Evolutionary conservation across 2,113 vertebrate species (phyloP).

Genomic region (Tamias sibiricus): DNA sequence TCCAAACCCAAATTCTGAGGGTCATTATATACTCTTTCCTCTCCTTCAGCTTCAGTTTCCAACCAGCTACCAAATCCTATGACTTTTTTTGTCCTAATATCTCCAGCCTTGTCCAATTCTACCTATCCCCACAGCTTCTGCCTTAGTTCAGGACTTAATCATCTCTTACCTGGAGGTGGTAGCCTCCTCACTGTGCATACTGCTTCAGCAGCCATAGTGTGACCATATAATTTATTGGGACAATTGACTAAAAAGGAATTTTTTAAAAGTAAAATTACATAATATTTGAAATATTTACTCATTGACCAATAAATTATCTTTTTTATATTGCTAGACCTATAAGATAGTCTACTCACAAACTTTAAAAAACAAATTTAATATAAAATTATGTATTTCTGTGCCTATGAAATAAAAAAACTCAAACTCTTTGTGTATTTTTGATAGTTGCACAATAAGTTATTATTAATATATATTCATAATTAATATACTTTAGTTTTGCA

Average conservation of each 20-base stretch:
- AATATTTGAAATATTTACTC: neutral
- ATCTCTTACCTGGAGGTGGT: neutral
- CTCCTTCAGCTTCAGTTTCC: neutral
- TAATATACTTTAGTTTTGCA: neutral
- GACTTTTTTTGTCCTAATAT: neutral
- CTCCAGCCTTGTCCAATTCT: neutral
- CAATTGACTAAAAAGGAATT: neutral
- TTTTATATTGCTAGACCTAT: neutral
- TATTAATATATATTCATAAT: too few species aligned
- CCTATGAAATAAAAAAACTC: neutral
- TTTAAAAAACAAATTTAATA: neutral
- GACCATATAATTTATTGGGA: neutral
- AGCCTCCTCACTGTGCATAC: neutral
- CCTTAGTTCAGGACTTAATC: neutral
- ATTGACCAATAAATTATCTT: neutral
- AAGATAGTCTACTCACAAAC: neutral
- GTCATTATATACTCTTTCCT: neutral
- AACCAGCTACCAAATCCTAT: neutral
- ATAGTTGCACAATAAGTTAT: too few species aligned
- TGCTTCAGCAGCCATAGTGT: neutral
- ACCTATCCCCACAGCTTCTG: neutral
- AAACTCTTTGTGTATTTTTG: too few species aligned
- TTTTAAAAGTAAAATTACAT: neutral
- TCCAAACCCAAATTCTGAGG: neutral
- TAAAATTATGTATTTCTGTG: neutral